Percentiles rank a stretch among this genome's conserved stretches.
These are phyloP conservation scores for Aricia artaxerxes DNA, from an alignment of 2,888 invertebrate genomes.

Conservation along the genomic window DNA sequence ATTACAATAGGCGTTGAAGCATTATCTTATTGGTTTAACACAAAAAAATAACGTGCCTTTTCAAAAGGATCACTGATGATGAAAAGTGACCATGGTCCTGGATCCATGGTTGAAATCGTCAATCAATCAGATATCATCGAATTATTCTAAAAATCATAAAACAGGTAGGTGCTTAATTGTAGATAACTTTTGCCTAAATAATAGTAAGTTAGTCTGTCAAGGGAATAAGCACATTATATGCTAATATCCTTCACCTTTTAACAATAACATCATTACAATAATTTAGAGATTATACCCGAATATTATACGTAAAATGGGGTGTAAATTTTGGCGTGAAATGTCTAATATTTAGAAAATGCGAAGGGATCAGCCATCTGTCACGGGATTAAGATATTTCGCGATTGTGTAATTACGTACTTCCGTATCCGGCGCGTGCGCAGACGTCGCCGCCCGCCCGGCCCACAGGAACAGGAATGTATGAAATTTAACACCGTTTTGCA, in stretches of 20 bases:
- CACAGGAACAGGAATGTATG: constrained; percentile 53
- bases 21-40: background rate
- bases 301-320: constrained; percentile 47
- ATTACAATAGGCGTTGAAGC: background rate
- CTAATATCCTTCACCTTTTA: background rate
- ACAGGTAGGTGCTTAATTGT: too few relatives aligned
- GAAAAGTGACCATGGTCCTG: background rate
- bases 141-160: too few relatives aligned
- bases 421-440: constrained; percentile 77
- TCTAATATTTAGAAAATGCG: constrained; percentile 66
- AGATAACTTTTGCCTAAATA: background rate
- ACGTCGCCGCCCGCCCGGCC: constrained; percentile 56
- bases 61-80: background rate
- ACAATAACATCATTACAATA: constrained; percentile 3
- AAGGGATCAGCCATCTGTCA: constrained; percentile 73
- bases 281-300: background rate
- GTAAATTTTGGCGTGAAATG: constrained; percentile 61
- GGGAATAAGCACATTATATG: background rate
- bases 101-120: background rate
- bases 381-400: constrained; percentile 76
- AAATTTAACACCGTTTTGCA: constrained; percentile 58
- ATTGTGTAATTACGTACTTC: constrained; percentile 76
- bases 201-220: background rate
- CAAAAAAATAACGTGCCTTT: background rate
- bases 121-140: too few relatives aligned